A percentile compares a stretch with the other conserved stretches of the same genome.
These are phyloP conservation scores for Troides aeacus DNA, from an alignment of 2,888 invertebrate species.

Conservation along the genomic window DNA sequence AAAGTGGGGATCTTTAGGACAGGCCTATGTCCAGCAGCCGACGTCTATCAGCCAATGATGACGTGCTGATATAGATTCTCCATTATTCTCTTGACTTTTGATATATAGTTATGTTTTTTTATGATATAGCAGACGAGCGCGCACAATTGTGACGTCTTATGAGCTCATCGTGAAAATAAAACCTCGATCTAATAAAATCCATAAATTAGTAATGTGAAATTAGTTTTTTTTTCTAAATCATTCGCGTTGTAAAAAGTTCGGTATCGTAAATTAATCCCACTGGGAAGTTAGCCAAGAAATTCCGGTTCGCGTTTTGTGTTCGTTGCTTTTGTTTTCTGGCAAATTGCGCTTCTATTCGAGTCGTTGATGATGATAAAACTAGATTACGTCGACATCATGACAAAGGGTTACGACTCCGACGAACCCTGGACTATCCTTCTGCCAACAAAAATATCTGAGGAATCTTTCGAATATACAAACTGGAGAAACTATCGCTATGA, in stretches of 20 bases:
- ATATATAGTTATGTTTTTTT: too few relatives aligned
- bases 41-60: too few relatives aligned
- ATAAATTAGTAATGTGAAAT: conserved; percentile 5
- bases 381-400: conserved; percentile 5
- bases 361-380: background rate
- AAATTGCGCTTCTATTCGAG: conserved; percentile 8
- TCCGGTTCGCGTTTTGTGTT: background rate
- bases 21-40: too few relatives aligned
- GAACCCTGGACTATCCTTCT: background rate
- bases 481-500: too few relatives aligned
- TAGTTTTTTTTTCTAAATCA: conserved; percentile 1
- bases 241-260: background rate
- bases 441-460: too few relatives aligned
- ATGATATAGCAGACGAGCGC: too few relatives aligned
- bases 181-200: background rate
- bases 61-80: too few relatives aligned
- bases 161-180: background rate
- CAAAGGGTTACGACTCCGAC: background rate
- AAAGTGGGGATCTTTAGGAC: too few relatives aligned
- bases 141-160: background rate
- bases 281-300: conserved; percentile 19
- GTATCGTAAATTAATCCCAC: conserved; percentile 8
- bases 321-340: conserved; percentile 6
- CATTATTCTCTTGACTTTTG: too few relatives aligned
- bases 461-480: too few relatives aligned